phyloP scores from a whole-genome alignment of 2,797 vertebrate species.

The Siniperca undulata region DNA sequence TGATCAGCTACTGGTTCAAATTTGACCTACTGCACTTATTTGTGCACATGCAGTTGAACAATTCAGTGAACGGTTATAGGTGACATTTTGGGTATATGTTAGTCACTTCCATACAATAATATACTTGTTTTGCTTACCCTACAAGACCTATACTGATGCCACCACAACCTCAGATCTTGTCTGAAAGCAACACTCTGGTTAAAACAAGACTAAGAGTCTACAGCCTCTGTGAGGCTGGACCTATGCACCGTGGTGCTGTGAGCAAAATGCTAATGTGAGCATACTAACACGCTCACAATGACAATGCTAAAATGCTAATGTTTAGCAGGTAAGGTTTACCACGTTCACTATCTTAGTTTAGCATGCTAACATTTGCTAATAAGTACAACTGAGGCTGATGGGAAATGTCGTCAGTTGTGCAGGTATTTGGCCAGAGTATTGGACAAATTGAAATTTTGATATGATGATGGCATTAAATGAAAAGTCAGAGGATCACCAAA shows the following conservation, averaged over 20 bases:
- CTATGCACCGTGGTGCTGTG: not conserved
- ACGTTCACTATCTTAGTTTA: not conserved
- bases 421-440: not conserved
- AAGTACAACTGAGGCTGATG: not conserved
- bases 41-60: not conserved
- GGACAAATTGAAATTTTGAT: not conserved
- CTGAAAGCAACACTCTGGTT: not conserved
- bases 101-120: not conserved
- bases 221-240: too few relatives aligned
- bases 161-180: not conserved
- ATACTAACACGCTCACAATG: not conserved
- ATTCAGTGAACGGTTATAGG: not conserved
- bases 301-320: not conserved
- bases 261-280: not conserved
- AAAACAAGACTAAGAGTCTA: not conserved
- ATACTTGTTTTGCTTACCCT: not conserved
- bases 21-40: not conserved
- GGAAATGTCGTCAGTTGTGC: not conserved
- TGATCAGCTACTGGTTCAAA: not conserved
- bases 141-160: not conserved
- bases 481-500: not conserved
- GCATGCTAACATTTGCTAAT: not conserved
- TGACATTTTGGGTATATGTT: not conserved
- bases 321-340: not conserved
- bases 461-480: not conserved